Base-by-base conservation (phyloP, 2,113 vertebrate species). In the Gobio gobio region DNA sequence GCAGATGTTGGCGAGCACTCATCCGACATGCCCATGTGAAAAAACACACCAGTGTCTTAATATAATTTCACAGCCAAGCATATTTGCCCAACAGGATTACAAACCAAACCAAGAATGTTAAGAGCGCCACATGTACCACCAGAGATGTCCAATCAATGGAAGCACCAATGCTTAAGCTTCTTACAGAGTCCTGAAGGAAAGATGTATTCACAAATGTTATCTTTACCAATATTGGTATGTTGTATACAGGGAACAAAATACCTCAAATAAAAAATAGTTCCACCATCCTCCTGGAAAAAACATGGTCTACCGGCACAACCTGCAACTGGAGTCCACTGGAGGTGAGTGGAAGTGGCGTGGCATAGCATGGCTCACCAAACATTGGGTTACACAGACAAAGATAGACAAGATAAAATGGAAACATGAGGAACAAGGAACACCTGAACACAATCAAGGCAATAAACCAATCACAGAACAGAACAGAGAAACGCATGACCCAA, bases 71-170 rank as follows among this genome's bases (percentile, higher is more conserved):
- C 90, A 92, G 93, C 89, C 89, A 90, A 93, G 92, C 91, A 93
- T 92, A 92, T 93, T 93, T 90, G 89, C 78, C 87, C 89, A 93
- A 93, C 90, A 90, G 91, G 92, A 94, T 93, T 94, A 94, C 93
- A 94, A 94, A 89, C 91, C 93, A 94, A 94, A 89, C 91, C 90
- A 93, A 66, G 91, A 92, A 92, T 89, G 93, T 93, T 88, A 91
- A 90, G 88, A 89, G 63, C 3, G 73, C 86, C 89, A 14, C 56
- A 91, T 89, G 88, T 91, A 90, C 91, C 92, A 90, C 89, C 83
- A 58, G 86, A 91, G 92, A 91, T 92, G 90, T 90, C 89, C 92
- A 92, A 92, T 91, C 91, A 92, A 92, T 92, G 90, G 89, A 92
- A 90, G 85, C 12, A 87, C 26, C 6, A 86, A 88, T 61, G 84